Percentiles rank a stretch among this genome's conserved stretches.
Conservation (phyloP, 2,888 invertebrate species). For the Drosophila picticornis region DNA sequence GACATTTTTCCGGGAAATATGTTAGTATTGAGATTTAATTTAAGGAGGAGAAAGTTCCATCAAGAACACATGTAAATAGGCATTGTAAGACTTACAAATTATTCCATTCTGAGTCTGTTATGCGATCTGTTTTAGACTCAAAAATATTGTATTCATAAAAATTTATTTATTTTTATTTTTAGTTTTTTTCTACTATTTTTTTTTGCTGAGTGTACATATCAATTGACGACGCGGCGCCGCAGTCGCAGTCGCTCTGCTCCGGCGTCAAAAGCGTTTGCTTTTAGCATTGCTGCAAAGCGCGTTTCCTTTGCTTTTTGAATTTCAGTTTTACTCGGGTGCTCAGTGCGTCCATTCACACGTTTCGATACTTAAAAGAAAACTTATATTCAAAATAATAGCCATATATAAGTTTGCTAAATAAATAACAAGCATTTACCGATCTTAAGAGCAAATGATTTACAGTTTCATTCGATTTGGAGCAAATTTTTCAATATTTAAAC, state of each 20-base stretch:
- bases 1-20: background rate
- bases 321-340: slow-evolving; percentile 78
- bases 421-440: background rate
- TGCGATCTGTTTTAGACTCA: background rate
- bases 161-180: background rate
- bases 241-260: slow-evolving; percentile 27
- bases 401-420: background rate
- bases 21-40: background rate
- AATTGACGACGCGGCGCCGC: slow-evolving; percentile 36
- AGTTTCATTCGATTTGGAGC: background rate
- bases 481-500: background rate
- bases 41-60: background rate
- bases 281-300: slow-evolving; percentile 63
- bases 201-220: slow-evolving; percentile 15
- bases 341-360: slow-evolving; percentile 62
- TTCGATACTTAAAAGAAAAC: slow-evolving; percentile 36
- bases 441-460: slow-evolving; percentile 13
- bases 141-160: background rate
- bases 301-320: slow-evolving; percentile 77
- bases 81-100: background rate
- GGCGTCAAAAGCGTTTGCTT: slow-evolving; percentile 25
- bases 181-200: background rate
- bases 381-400: slow-evolving; percentile 4
- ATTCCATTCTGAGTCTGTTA: background rate
- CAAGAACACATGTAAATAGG: background rate